Base-by-base conservation (phyloP, 2,888 invertebrate genomes). In the Folsomia candida region DNA sequence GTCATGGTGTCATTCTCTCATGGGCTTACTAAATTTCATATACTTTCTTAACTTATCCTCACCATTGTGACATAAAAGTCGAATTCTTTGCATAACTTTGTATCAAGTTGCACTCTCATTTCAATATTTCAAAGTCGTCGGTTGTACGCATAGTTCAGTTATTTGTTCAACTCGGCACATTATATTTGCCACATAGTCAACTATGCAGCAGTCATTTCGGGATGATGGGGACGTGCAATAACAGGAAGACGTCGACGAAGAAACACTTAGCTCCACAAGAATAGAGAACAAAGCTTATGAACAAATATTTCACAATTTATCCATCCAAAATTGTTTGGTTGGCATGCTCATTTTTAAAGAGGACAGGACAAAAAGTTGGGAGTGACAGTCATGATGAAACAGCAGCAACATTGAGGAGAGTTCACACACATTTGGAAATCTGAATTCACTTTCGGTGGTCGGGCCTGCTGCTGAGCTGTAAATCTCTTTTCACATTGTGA, bases 331-430 rank as follows among this genome's bases (percentile, higher is more conserved):
- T 14, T 6, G 54, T 4, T n/a, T 11, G 37, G 62, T 25, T 29
- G 28, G 62, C 51, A 64, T 26, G 20, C 29, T 11, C 51, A n/a
- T 24, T 64, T 64, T 25, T 6, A 64, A 51, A 64, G 9, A 24
- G 27, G 37, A 29, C n/a, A n/a, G n/a, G 18, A 22, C 54, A 65
- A 65, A 65, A 65, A 65, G 57, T 14, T 24, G 20, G 26, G 27
- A 65, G 65, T 65, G 65, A 65, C 65, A 65, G 51, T 20, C 24
- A 65, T 65, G 65, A 65, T 65, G 65, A 65, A 65, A 65, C 54
- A 65, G 64, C 51, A 51, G 18, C 64, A 18, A 6, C 59, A 22
- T 64, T 25, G 18, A 65, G 57, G 51, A 51, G 28, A 65, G 65
- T 65, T 65, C 65, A 54, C 65, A 51, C 54, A 64, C 25, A 6